These are phyloP conservation scores for Watersipora subatra DNA, from an alignment of 1,140 invertebrate genomes.

Conservation along the genomic window DNA sequence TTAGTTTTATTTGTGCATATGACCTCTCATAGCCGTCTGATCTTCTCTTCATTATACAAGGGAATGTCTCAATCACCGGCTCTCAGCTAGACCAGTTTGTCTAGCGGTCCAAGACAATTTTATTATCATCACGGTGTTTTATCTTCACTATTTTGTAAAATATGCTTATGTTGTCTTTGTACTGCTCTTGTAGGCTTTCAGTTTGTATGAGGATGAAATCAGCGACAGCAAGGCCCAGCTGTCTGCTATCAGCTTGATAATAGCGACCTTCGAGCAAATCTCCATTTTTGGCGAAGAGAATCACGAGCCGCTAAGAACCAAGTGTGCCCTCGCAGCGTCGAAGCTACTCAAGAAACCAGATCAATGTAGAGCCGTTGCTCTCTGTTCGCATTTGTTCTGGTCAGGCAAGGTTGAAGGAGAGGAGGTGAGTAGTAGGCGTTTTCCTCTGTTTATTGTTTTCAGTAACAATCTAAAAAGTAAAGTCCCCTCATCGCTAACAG, in stretches of 20 bases:
- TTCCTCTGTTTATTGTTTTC: too few species aligned
- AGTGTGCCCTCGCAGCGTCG: conserved; percentile 81
- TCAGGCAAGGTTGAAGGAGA: conserved; percentile 64
- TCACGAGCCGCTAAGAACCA: conserved; percentile 84
- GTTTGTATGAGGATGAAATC: conserved; percentile 96
- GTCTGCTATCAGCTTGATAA: conserved; percentile 85
- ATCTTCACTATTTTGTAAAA: too few species aligned
- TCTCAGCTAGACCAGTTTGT: too few species aligned
- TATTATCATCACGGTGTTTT: too few species aligned
- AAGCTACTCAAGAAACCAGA: conserved; percentile 95
- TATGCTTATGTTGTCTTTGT: too few species aligned
- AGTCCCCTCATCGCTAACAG: too few species aligned
- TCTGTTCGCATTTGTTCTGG: conserved; percentile 92
- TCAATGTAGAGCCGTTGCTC: conserved; percentile 78
- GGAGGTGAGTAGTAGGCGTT: conserved; percentile 50
- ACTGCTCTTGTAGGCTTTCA: conserved; percentile 65
- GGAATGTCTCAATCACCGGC: too few species aligned
- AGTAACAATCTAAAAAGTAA: too few species aligned
- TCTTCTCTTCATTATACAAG: too few species aligned
- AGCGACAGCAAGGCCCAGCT: conserved; percentile 92
- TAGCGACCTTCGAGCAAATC: conserved; percentile 88
- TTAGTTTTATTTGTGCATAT: too few species aligned
- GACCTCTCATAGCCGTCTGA: too few species aligned
- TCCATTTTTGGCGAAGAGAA: conserved; percentile 76
- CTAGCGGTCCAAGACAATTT: too few species aligned